phyloP scores from a whole-genome alignment of 2,113 vertebrate genomes.

The Amphilophus citrinellus region DNA sequence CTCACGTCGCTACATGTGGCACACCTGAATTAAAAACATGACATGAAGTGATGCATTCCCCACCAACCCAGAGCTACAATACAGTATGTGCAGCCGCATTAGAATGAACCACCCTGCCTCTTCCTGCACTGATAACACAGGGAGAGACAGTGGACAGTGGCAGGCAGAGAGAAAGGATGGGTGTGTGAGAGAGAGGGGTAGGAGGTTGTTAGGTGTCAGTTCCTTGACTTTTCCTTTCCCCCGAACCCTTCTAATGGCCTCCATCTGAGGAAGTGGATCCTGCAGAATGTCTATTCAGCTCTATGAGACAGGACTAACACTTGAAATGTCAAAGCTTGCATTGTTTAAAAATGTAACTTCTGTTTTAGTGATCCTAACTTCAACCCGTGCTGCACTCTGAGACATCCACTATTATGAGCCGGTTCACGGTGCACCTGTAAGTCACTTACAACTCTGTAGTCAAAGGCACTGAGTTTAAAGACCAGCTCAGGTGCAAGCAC shows the following conservation, averaged over 20 bases:
- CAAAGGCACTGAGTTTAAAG: slow-evolving; percentile 1
- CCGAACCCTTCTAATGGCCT: slow-evolving; percentile 60
- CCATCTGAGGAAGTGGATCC: slow-evolving; percentile 75
- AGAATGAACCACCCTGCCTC: slow-evolving; percentile 73
- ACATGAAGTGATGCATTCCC: slow-evolving; percentile 11
- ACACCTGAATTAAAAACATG: background rate
- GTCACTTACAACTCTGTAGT: background rate
- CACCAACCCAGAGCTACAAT: background rate
- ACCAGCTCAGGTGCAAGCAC: slow-evolving; percentile 61
- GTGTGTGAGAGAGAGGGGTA: slow-evolving; percentile 7
- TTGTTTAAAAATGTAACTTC: slow-evolving; percentile 33
- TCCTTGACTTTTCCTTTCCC: slow-evolving; percentile 71
- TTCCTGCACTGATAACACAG: slow-evolving; percentile 83
- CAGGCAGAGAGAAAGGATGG: slow-evolving; percentile 31
- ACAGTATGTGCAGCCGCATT: slow-evolving; percentile 51
- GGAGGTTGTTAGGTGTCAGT: slow-evolving; percentile 59
- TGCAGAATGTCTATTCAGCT: slow-evolving; percentile 77
- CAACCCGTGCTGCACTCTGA: background rate
- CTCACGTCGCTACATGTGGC: background rate
- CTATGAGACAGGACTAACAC: slow-evolving; percentile 62
- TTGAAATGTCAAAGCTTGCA: slow-evolving; percentile 50
- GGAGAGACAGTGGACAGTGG: slow-evolving; percentile 66
- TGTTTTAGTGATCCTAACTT: background rate
- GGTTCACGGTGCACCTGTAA: background rate
- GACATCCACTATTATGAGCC: background rate